These are phyloP conservation scores for Nymphalis urticae DNA, from an alignment of 2,888 invertebrate species.

Conservation along the genomic window DNA sequence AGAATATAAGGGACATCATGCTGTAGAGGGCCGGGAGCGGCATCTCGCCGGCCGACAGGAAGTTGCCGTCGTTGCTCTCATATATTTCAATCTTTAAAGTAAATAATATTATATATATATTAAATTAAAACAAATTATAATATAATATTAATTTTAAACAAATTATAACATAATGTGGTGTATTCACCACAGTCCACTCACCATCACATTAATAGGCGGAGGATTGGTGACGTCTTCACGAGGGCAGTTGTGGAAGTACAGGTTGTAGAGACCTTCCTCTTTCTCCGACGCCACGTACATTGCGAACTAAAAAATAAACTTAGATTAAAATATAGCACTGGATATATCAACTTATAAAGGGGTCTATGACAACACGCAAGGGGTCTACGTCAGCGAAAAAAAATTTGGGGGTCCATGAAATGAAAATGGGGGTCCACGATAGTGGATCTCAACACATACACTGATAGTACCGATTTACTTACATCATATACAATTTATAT, in stretches of 20 bases:
- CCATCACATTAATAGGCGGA: conserved; percentile 85
- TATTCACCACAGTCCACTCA: conserved; percentile 66
- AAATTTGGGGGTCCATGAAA: no score
- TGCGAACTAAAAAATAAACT: conserved; percentile 82
- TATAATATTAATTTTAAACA: no score
- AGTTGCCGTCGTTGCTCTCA: conserved; percentile 92
- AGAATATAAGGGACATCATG: conserved; percentile 94
- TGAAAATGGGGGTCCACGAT: no score
- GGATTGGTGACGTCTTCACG: conserved; percentile 61
- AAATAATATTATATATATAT: conserved; percentile 1
- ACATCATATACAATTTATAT: no score
- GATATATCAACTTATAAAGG: not conserved
- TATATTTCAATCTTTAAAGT: conserved; percentile 88
- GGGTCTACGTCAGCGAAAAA: no score
- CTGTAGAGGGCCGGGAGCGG: conserved; percentile 96
- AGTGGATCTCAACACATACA: no score
- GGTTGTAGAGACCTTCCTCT: conserved; percentile 95
- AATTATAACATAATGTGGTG: not conserved
- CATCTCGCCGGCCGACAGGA: conserved; percentile 97
- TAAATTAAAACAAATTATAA: not conserved
- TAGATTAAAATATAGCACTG: not conserved
- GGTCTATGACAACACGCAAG: no score
- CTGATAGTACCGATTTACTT: no score
- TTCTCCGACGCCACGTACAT: conserved; percentile 87
- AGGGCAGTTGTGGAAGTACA: conserved; percentile 97